Evolutionary conservation across 2,113 vertebrate species (phyloP), one percentile per base, ranked within the genome.

Genomic region (Oncorhynchus gorbuscha): DNA sequence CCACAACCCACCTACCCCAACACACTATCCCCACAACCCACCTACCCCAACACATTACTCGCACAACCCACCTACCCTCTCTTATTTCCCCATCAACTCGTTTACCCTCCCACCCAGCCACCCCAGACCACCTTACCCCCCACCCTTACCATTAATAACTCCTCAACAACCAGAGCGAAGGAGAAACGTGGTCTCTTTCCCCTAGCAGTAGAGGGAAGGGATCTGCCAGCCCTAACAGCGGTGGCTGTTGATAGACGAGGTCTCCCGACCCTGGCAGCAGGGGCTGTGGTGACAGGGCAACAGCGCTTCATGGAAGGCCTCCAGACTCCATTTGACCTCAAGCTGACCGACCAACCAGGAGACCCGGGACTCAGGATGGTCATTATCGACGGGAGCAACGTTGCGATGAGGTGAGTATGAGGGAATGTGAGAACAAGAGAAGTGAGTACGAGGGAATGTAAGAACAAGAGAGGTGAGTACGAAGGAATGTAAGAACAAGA

Each of bases 361-460:
- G 90, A 93, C 81, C 83, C 84, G 0, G 88, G 81, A 1, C 92
- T 97, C 66, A 93, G 96, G 67, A 88, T 91, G 13, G 84, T 97
- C 74, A 89, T 97, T 87, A 95, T 97, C 5, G 96, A 97, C 13
- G 96, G 95, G 68, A 97, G 96, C 92, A 97, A 97, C 8, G 94
- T 97, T 66, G 96, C 96, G 72, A 96, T 96, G 95, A 96, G 94
- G 96, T 97, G 83, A 93, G 92, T 89, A 82, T 45, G 51, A 18
- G 64, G 14, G 11, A 14, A 16, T 20, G 4, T 13, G 2, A 48
- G 9, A 22, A 72, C 24, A 12, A 45, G 49, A 55, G 22, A 9
- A 35, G n/a, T 66, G 2, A 68, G n/a, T 13, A 49, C 0, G 30
- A 30, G 30, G 30, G 30, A 30, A 30, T 30, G 30, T 30, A 4